These are phyloP conservation scores for Ylistrum balloti DNA, from an alignment of 1,140 invertebrate species.

Conservation along the genomic window DNA sequence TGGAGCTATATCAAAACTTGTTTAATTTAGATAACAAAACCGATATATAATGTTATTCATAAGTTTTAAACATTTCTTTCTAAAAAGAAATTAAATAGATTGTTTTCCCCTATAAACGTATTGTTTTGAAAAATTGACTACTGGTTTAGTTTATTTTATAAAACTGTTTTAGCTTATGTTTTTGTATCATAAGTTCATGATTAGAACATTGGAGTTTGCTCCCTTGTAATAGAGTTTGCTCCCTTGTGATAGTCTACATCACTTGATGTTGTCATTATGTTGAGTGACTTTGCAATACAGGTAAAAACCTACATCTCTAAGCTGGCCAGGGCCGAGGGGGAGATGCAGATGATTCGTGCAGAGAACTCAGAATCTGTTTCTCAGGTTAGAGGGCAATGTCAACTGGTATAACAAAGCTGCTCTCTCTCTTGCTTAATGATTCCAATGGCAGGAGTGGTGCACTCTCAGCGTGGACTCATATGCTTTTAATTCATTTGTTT, in stretches of 20 bases:
- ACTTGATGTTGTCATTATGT: background rate
- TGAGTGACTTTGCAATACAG: slow-evolving; percentile 18
- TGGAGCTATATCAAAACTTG: background rate
- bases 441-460: background rate
- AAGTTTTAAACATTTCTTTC: background rate
- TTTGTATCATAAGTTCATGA: background rate
- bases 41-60: no score
- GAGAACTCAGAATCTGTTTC: slow-evolving; percentile 18
- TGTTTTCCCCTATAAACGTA: no score
- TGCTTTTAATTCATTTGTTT: slow-evolving; percentile 27
- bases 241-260: background rate
- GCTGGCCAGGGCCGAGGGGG: slow-evolving; percentile 27
- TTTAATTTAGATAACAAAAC: no score
- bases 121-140: background rate
- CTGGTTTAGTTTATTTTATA: background rate
- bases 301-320: slow-evolving; percentile 4
- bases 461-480: background rate
- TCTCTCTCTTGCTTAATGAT: background rate
- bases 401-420: background rate
- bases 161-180: background rate
- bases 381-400: slow-evolving; percentile 20
- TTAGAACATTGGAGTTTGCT: background rate
- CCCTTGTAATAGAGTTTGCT: background rate
- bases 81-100: background rate
- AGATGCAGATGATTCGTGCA: slow-evolving; percentile 31